These are phyloP conservation scores for Myrmecobius fasciatus DNA, from an alignment of 2,113 vertebrate species.

Conservation along the genomic window DNA sequence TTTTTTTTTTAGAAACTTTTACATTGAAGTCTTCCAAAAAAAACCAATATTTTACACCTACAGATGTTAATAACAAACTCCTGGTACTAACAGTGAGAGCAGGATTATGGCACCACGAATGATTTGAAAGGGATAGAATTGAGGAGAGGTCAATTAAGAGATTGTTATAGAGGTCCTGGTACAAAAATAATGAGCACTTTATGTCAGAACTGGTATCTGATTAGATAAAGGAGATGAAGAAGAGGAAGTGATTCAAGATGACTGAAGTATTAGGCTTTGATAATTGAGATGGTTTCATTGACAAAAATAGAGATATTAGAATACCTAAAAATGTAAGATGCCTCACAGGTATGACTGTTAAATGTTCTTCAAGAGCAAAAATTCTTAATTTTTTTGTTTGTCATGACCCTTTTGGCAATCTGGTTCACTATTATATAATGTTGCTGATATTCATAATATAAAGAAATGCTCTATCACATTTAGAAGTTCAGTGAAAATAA, in stretches of 20 bases:
- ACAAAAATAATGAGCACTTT: not conserved
- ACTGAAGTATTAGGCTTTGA: not conserved
- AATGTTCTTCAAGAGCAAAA: not conserved
- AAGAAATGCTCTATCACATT: not conserved
- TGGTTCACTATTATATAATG: not conserved
- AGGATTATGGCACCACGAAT: not conserved
- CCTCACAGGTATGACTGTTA: not conserved
- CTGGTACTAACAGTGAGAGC: not conserved
- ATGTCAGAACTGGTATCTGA: not conserved
- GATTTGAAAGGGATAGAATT: not conserved
- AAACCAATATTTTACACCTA: not conserved
- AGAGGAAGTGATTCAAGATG: not conserved
- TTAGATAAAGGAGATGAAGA: not conserved
- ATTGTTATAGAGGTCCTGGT: not conserved
- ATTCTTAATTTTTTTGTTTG: not conserved
- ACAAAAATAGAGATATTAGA: not conserved
- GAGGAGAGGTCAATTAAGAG: not conserved
- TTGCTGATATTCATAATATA: not conserved
- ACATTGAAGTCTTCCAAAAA: not conserved
- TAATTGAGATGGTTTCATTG: not conserved
- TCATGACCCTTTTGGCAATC: not conserved
- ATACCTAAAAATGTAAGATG: not conserved
- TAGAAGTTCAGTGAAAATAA: not conserved
- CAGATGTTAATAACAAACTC: not conserved
- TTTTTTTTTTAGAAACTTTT: not conserved